Conservation (phyloP, 2,888 invertebrate species). For the Arenicola marina region DNA sequence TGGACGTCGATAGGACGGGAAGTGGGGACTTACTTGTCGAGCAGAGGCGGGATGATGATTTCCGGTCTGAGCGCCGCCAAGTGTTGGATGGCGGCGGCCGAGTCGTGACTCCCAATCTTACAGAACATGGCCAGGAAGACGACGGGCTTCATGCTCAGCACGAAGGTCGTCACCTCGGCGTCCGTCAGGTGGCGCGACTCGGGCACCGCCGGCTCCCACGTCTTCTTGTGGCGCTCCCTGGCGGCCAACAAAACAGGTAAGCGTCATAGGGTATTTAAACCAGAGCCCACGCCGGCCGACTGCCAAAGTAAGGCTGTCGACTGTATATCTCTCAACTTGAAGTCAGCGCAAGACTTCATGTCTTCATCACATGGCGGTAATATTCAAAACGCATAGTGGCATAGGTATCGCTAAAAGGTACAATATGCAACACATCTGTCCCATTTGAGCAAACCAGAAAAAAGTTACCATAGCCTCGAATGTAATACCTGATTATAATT, state of each 20-base stretch:
- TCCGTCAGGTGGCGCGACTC: conserved; percentile 75
- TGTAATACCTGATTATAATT: neutral
- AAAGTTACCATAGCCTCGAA: no score
- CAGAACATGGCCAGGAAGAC: conserved; percentile 80
- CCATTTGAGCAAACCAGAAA: no score
- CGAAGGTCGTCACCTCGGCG: conserved; percentile 79
- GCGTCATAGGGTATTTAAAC: no score
- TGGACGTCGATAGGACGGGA: neutral
- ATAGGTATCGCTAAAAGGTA: no score
- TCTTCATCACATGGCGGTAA: no score
- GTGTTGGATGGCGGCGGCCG: conserved; percentile 73
- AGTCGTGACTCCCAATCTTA: conserved; percentile 69
- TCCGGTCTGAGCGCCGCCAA: conserved; percentile 81
- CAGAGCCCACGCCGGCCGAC: no score
- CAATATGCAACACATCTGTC: no score
- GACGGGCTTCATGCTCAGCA: conserved; percentile 73
- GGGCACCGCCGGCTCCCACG: conserved; percentile 75
- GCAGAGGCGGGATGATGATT: conserved; percentile 78
- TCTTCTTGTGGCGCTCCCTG: conserved; percentile 53
- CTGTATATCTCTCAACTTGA: no score
- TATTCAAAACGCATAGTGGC: no score
- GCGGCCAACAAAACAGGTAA: no score
- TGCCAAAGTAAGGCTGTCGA: no score
- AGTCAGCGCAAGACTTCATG: no score
- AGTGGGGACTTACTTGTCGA: conserved; percentile 69